Evolutionary conservation across 2,888 invertebrate species (phyloP).

Genomic region (Cremastinae sp.): DNA sequence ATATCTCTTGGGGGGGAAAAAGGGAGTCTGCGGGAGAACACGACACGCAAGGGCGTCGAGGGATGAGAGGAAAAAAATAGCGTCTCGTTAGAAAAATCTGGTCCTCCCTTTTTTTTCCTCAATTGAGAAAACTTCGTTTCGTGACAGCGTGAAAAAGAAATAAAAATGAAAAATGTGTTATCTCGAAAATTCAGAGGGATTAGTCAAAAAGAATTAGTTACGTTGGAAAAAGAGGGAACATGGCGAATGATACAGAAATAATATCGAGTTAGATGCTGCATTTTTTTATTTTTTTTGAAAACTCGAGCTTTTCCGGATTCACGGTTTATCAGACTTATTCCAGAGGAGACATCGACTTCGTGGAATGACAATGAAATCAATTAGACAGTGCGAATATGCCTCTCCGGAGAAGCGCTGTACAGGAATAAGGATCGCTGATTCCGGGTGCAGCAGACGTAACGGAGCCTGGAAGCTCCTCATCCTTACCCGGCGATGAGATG

Average conservation of each 20-base stretch:
- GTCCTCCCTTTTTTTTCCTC: constrained; percentile 55
- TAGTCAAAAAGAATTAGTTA: no score
- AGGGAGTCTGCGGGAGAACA: constrained; percentile 24
- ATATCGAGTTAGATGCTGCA: neutral
- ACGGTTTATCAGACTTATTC: neutral
- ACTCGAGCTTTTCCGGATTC: constrained; percentile 17
- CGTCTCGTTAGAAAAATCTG: constrained; percentile 21
- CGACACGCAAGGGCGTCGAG: neutral
- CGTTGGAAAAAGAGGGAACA: neutral
- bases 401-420: constrained; percentile 2
- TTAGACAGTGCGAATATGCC: constrained; percentile 57
- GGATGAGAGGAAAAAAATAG: constrained; percentile 34
- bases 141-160: constrained; percentile 1
- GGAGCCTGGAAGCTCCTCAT: constrained; percentile 13
- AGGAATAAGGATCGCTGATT: no score
- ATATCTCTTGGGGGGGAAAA: constrained; percentile 30
- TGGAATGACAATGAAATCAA: constrained; percentile 56
- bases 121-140: constrained; percentile 21
- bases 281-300: no score
- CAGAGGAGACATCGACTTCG: constrained; percentile 8
- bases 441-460: constrained; percentile 6
- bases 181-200: no score
- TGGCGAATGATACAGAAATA: neutral
- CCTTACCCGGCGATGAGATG: constrained; percentile 15
- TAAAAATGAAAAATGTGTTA: neutral